Conservation (phyloP, 2,888 invertebrate species). For the Cephus nigrinus region DNA sequence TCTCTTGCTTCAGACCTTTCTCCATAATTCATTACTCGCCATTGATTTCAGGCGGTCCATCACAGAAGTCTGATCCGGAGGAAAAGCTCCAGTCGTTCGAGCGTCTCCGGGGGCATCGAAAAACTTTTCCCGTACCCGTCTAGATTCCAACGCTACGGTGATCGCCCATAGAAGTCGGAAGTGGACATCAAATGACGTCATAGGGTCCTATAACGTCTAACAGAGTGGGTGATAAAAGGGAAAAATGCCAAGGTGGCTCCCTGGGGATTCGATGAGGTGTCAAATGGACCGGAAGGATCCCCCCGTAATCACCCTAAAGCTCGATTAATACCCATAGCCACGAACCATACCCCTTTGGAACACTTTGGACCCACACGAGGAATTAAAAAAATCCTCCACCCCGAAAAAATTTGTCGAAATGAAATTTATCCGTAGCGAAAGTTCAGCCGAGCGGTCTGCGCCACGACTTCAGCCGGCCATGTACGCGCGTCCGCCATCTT, state of each 20-base stretch:
- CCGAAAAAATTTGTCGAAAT: background rate
- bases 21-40: background rate
- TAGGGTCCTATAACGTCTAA: slow-evolving; percentile 15
- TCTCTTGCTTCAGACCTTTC: background rate
- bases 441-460: background rate
- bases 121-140: background rate
- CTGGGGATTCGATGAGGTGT: slow-evolving; percentile 10
- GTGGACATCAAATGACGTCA: background rate
- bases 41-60: background rate
- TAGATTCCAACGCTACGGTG: background rate
- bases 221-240: slow-evolving; percentile 29
- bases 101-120: background rate
- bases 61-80: background rate
- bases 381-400: background rate
- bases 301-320: background rate
- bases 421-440: background rate
- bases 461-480: slow-evolving; percentile 43
- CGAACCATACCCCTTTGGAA: background rate
- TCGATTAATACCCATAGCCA: background rate
- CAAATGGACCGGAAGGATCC: slow-evolving; percentile 8
- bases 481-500: slow-evolving; percentile 60
- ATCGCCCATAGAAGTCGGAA: background rate
- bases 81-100: background rate
- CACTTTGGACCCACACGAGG: background rate
- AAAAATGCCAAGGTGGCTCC: slow-evolving; percentile 26